phyloP scores from a whole-genome alignment of 2,113 vertebrate species.

The Siniperca chuatsi region DNA sequence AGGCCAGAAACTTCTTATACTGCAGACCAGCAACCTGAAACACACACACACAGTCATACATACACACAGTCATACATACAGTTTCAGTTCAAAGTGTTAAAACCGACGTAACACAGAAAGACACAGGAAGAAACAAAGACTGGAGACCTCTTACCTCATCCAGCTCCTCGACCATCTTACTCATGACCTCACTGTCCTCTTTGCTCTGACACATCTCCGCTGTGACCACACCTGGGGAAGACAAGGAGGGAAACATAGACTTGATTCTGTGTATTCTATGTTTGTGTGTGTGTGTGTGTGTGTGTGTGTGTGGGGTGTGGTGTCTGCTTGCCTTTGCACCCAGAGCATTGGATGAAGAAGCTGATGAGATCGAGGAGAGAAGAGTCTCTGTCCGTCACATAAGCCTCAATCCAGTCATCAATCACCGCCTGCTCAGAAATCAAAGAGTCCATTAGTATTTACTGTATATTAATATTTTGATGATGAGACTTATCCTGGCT shows the following conservation, averaged over 20 bases:
- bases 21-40: slow-evolving; percentile 89
- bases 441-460: slow-evolving; percentile 15
- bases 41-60: slow-evolving; percentile 11
- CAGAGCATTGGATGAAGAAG: slow-evolving; percentile 95
- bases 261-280: background rate
- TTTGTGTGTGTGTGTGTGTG: background rate
- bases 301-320: background rate
- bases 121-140: background rate
- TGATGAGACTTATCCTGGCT: background rate
- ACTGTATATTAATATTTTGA: background rate
- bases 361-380: slow-evolving; percentile 93
- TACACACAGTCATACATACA: background rate
- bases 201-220: slow-evolving; percentile 93
- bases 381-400: slow-evolving; percentile 87
- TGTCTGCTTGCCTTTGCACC: slow-evolving; percentile 88
- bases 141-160: slow-evolving; percentile 86
- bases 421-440: slow-evolving; percentile 87
- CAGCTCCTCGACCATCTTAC: slow-evolving; percentile 91
- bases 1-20: slow-evolving; percentile 93
- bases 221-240: slow-evolving; percentile 89
- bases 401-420: slow-evolving; percentile 92
- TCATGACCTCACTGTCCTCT: slow-evolving; percentile 85
- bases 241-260: background rate
- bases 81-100: background rate
- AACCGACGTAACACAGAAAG: background rate